A percentile compares a stretch with the other conserved stretches of the same genome.
Conservation (phyloP, 2,888 invertebrate species). For the Pyralis farinalis region DNA sequence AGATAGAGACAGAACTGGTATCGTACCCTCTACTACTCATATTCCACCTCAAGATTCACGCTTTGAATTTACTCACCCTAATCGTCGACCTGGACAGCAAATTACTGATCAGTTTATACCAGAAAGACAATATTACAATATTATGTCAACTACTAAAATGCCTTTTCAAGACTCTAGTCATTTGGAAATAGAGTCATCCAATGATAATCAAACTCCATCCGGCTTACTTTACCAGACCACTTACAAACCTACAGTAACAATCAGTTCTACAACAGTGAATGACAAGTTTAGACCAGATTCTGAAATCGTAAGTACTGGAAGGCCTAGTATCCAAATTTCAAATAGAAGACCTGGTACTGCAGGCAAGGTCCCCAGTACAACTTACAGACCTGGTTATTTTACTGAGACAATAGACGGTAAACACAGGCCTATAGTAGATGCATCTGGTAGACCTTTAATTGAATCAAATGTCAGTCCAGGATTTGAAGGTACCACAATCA, state of each 20-base stretch:
- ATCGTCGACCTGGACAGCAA: slow-evolving; percentile 10
- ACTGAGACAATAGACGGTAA: slow-evolving; percentile 10
- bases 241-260: slow-evolving; percentile 7
- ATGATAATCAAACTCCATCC: slow-evolving; percentile 1
- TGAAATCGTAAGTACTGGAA: neutral
- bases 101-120: slow-evolving; percentile 1
- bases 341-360: slow-evolving; percentile 4
- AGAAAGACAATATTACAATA: slow-evolving; percentile 2
- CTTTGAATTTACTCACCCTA: neutral
- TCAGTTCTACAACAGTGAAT: slow-evolving; percentile 4
- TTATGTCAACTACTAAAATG: slow-evolving; percentile 24
- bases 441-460: slow-evolving; percentile 13
- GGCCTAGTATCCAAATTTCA: slow-evolving; percentile 5
- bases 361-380: slow-evolving; percentile 23
- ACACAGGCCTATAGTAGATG: slow-evolving; percentile 10
- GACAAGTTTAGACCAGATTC: neutral
- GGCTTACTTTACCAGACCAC: slow-evolving; percentile 8
- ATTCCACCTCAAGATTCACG: slow-evolving; percentile 1
- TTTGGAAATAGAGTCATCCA: neutral
- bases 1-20: neutral
- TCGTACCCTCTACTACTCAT: slow-evolving; percentile 9
- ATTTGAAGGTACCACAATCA: neutral
- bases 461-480: no score
- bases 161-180: slow-evolving; percentile 13
- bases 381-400: slow-evolving; percentile 24